Evolutionary conservation across 2,888 invertebrate genomes (phyloP), one percentile per base, ranked within the genome.

Genomic region (Oxytorus armatus): DNA sequence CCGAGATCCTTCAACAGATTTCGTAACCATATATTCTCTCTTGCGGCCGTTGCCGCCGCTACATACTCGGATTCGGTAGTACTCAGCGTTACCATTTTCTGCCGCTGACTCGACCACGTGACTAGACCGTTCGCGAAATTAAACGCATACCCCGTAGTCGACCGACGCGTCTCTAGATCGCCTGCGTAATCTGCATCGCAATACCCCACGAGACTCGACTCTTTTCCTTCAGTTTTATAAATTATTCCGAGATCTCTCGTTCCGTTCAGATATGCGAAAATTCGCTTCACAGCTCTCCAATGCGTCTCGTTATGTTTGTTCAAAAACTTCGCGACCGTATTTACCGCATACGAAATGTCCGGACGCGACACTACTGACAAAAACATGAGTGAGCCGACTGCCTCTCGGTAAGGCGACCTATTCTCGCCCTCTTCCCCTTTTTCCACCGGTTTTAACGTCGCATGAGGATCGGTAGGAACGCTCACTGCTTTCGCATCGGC

Each of bases 351-450:
- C n/a, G n/a, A n/a, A n/a, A n/a, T n/a, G n/a, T n/a, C n/a, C n/a
- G n/a, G n/a, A n/a, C n/a, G n/a, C n/a, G n/a, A n/a, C n/a, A n/a
- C n/a, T n/a, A 66, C 39, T 0, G 86, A 47, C 14, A 85, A 29
- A 51, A 83, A 85, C 14, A 82, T 68, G 1, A 86, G 44, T 0
- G 84, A 84, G 0, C 85, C 85, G 0, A 85, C 79, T 0, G 83
- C 83, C 55, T 85, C 84, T 16, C 86, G 81, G 47, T 83, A 85
- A 0, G 84, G 85, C 0, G 78, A 75, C 11, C 66, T 73, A 3
- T n/a, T 49, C 0, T 11, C 10, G 3, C 63, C 47, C 23, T 63
- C 70, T 7, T 70, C 29, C 0, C 53, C 4, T 0, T 70, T 14
- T 11, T 77, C 80, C n/a, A 69, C 69, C 10, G 80, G 73, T 29